Conservation (phyloP, 2,113 vertebrate species). For the Ailurus styani region DNA sequence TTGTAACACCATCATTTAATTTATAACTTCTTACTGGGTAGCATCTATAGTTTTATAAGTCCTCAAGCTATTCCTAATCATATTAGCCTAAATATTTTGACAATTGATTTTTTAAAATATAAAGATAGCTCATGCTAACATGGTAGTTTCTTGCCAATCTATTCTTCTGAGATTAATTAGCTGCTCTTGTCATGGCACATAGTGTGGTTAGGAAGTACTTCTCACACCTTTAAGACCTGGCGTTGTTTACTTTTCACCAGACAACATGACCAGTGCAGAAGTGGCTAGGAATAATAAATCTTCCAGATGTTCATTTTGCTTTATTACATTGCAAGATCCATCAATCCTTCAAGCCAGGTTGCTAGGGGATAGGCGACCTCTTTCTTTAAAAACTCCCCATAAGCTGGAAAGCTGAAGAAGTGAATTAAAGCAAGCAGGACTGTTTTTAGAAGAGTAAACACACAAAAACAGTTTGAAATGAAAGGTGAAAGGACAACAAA, state of each 20-base stretch:
- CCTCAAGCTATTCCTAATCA: background rate
- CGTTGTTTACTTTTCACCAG: background rate
- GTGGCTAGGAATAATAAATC: background rate
- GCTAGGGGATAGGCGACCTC: constrained; percentile 29
- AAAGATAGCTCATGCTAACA: background rate
- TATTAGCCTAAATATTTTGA: background rate
- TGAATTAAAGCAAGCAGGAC: background rate
- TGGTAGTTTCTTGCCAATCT: background rate
- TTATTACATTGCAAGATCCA: background rate
- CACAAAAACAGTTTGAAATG: background rate
- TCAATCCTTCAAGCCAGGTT: background rate
- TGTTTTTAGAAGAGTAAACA: background rate
- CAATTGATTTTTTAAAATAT: background rate
- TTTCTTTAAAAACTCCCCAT: constrained; percentile 25
- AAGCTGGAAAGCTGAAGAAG: background rate
- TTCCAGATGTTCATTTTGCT: background rate
- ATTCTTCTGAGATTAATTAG: background rate
- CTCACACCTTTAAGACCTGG: background rate
- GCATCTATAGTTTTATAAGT: fast-evolving
- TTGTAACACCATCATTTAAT: background rate
- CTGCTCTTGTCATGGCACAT: background rate
- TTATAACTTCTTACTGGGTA: background rate
- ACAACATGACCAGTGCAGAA: background rate
- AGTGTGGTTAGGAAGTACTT: background rate
- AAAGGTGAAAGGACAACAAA: background rate